Evolutionary conservation across 2,797 vertebrate genomes (phyloP).

Genomic region (Sphenodon punctatus): DNA sequence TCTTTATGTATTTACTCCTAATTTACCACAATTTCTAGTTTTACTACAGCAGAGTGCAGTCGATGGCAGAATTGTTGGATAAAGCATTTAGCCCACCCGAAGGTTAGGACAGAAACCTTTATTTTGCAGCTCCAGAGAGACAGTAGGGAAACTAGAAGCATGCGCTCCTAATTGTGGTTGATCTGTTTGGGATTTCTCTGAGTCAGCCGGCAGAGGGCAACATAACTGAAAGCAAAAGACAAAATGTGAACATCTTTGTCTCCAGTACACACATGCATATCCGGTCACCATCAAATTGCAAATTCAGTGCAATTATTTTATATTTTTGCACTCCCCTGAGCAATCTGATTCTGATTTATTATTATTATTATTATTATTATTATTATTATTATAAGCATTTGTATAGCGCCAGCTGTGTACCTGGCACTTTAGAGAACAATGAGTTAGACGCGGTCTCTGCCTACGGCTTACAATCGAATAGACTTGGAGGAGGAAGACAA

Average conservation of each 20-base stretch:
- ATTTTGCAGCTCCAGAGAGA: background rate
- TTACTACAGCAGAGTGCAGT: background rate
- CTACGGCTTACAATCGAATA: no score
- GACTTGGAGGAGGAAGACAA: no score
- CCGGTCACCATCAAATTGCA: no score
- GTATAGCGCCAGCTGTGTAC: no score
- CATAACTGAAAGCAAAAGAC: background rate
- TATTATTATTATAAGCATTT: no score
- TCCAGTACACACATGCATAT: background rate
- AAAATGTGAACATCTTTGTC: background rate
- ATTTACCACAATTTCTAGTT: no score
- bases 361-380: no score
- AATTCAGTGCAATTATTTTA: no score
- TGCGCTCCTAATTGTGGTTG: background rate
- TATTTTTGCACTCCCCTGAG: no score
- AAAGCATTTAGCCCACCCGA: background rate
- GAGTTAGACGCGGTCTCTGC: no score
- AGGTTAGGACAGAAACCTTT: background rate
- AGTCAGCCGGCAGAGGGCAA: background rate
- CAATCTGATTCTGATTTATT: no score
- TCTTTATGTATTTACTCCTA: rapidly evolving
- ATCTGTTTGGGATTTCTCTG: background rate
- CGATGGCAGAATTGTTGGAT: background rate
- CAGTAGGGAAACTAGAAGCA: background rate
- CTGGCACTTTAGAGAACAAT: no score